Evolutionary conservation across 2,113 vertebrate genomes (phyloP).

Genomic region (Alethe diademata): DNA sequence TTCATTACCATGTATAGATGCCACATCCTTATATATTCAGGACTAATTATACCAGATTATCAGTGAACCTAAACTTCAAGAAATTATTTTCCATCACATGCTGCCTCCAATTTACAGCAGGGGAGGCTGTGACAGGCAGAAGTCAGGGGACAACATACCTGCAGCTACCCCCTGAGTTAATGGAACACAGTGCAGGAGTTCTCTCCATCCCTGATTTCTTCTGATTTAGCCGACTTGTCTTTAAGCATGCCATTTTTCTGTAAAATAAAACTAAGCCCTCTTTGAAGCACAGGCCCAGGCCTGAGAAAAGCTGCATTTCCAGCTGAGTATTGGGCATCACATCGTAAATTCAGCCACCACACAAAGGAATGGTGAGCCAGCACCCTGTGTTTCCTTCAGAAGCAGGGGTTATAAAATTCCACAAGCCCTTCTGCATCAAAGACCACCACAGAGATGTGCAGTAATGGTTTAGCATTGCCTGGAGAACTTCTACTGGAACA

Average conservation of each 20-base stretch:
- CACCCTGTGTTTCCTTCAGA: not conserved
- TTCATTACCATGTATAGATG: fast-evolving
- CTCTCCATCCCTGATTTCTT: not conserved
- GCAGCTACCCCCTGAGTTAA: not conserved
- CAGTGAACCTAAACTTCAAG: not conserved
- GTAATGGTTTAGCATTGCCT: not conserved
- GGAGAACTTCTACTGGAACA: not conserved
- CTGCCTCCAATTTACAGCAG: not conserved
- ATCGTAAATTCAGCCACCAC: not conserved
- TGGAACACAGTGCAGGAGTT: not conserved
- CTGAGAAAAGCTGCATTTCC: not conserved
- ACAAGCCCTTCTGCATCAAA: not conserved
- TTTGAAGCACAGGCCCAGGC: not conserved
- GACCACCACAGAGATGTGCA: not conserved
- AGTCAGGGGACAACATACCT: not conserved
- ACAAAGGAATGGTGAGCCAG: not conserved
- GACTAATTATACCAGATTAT: not conserved
- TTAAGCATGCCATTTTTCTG: not conserved
- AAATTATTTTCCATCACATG: not conserved
- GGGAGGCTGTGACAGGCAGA: not conserved
- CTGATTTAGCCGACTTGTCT: not conserved
- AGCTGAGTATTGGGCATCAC: not conserved
- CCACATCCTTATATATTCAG: not conserved
- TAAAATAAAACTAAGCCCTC: not conserved
- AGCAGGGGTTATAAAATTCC: not conserved